A percentile compares a stretch with the other conserved stretches of the same genome.
These are phyloP conservation scores for Drosophila miranda DNA, from an alignment of 1,140 invertebrate genomes.

Conservation along the genomic window DNA sequence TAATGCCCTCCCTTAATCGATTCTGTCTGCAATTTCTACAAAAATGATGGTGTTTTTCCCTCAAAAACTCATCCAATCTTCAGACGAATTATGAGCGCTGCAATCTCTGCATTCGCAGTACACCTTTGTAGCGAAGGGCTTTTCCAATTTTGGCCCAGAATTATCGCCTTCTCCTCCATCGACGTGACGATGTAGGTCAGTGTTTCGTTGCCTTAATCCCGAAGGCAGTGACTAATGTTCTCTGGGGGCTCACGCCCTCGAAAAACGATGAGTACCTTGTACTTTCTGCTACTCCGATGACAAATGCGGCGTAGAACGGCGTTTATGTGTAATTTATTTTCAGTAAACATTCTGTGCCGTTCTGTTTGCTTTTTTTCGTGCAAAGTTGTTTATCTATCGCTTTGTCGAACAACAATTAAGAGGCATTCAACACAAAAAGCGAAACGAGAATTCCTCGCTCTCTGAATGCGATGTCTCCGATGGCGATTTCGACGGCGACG, in stretches of 20 bases:
- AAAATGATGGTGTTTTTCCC: too few relatives aligned
- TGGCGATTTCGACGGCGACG: too few relatives aligned
- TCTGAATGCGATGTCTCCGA: too few relatives aligned
- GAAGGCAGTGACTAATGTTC: constrained; percentile 12
- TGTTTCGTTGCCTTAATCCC: constrained; percentile 1
- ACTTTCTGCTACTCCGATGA: constrained; percentile 17
- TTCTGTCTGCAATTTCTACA: too few relatives aligned
- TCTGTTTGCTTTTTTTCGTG: constrained; percentile 6
- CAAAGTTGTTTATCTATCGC: constrained; percentile 48
- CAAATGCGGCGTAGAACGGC: constrained; percentile 23
- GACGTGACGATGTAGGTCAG: constrained; percentile 28
- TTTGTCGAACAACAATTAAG: constrained; percentile 44
- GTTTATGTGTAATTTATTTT: constrained; percentile 29
- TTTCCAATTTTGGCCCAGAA: neutral
- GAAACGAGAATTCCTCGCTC: neutral
- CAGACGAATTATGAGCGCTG: too few relatives aligned
- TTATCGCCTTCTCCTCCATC: too few relatives aligned
- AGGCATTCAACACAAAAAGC: constrained; percentile 46
- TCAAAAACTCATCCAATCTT: too few relatives aligned
- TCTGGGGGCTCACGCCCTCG: neutral
- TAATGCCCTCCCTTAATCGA: too few relatives aligned
- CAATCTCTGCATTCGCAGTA: too few relatives aligned
- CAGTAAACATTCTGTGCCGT: neutral
- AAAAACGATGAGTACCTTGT: constrained; percentile 5
- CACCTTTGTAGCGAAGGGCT: too few relatives aligned